Base-by-base conservation (phyloP, 2,113 vertebrate genomes). In the Paramisgurnus dabryanus region DNA sequence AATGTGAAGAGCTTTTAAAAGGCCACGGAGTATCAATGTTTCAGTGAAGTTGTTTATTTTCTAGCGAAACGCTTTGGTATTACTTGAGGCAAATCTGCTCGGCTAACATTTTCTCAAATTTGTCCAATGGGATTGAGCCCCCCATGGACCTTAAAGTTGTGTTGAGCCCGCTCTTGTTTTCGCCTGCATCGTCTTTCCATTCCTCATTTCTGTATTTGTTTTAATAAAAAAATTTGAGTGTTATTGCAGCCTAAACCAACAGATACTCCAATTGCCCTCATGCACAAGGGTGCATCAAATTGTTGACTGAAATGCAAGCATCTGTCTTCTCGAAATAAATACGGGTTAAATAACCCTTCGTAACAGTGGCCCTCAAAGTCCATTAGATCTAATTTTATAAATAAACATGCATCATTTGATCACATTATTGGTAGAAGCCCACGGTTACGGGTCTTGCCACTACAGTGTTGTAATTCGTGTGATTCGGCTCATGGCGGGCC, bases 331-430 rank as follows among this genome's bases (percentile, higher is more conserved):
- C 9, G 67, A 79, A 83, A 60, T 80, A 86, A 86, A 86, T 82
- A 79, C 40, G 1, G 67, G 45, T 80, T 79, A 76, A 83, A 81
- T 60, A 10, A 40, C 10, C 67, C 47, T 76, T 41, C 11, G 13
- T 83, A 79, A 76, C 78, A 43, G 58, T 47, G 61, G 65, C 70
- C 58, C 65, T 74, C 11, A 39, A 82, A 76, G 53, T 74, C 67
- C 82, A 84, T 79, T 84, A 82, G 63, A n/a, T 43, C 43, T 83
- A 81, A 86, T 80, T 78, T 82, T 49, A 80, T 84, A 72, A 86
- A 86, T 81, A 82, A 82, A 45, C 70, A 61, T 55, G 67, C 60
- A 40, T 83, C 67, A 61, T 79, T 81, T 81, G 65, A 63, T 78
- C 57, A 13, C 45, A 64, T 18, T 3, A 22, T 79, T 45, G 7